A percentile compares a stretch with the other conserved stretches of the same genome.
Conservation (phyloP, 2,888 invertebrate genomes). For the Belgica antarctica region DNA sequence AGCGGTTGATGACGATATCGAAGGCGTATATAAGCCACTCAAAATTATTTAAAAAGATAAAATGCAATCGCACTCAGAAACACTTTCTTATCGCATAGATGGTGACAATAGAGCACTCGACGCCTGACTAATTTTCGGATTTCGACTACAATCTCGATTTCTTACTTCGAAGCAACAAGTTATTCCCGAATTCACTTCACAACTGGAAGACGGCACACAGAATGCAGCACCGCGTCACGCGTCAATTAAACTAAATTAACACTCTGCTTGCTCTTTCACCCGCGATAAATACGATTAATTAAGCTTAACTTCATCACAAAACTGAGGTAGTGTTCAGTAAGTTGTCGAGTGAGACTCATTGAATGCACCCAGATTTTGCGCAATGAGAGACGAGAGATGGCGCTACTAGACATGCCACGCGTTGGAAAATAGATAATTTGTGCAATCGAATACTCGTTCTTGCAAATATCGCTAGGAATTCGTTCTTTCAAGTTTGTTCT, state of each 20-base stretch:
- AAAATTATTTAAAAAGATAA: conserved; percentile 21
- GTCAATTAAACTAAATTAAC: conserved; percentile 25
- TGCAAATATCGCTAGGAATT: no score
- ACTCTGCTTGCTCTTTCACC: conserved; percentile 38
- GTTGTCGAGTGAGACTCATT: no score
- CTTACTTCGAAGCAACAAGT: conserved; percentile 23
- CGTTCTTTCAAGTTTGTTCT: no score
- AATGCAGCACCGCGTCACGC: not conserved
- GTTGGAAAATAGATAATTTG: no score
- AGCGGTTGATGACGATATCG: conserved; percentile 4
- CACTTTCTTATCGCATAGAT: conserved; percentile 13
- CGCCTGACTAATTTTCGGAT: not conserved
- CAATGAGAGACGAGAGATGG: not conserved
- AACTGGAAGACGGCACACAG: not conserved
- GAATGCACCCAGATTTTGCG: no score
- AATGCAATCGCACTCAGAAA: conserved; percentile 29
- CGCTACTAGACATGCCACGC: no score
- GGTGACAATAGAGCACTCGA: not conserved
- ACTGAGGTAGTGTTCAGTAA: no score
- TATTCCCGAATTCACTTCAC: not conserved
- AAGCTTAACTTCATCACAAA: conserved; percentile 20
- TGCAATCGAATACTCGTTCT: no score
- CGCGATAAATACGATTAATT: conserved; percentile 12
- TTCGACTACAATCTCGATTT: not conserved
- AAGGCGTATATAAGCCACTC: conserved; percentile 28